Evolutionary conservation across 2,113 vertebrate species (phyloP).

Genomic region (Tapirus terrestris): DNA sequence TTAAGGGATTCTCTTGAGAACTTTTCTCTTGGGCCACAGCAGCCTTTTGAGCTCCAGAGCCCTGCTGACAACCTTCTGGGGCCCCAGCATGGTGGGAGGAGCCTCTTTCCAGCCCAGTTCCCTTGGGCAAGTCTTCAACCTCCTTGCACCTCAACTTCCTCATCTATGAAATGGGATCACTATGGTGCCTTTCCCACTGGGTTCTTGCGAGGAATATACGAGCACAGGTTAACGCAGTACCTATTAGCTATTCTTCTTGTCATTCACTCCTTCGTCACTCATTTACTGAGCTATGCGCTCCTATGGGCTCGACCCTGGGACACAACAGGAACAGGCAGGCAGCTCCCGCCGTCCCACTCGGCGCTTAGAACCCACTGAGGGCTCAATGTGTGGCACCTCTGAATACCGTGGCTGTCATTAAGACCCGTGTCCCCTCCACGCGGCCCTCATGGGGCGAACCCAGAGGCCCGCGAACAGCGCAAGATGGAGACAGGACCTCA

Average conservation of each 20-base stretch:
- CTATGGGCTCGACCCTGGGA: not conserved
- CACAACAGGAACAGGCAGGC: not conserved
- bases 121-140: not conserved
- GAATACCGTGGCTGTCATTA: accelerated
- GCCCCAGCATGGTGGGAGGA: not conserved
- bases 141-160: not conserved
- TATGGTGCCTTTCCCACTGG: not conserved
- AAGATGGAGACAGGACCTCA: accelerated
- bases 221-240: too few relatives aligned
- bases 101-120: not conserved
- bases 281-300: not conserved
- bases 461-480: accelerated
- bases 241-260: accelerated
- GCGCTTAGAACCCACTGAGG: not conserved
- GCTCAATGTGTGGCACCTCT: not conserved
- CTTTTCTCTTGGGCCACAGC: not conserved
- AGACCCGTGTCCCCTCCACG: not conserved
- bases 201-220: not conserved
- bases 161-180: not conserved
- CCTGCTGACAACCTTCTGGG: not conserved
- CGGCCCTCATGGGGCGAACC: not conserved
- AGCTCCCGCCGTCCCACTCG: accelerated
- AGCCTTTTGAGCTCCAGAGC: not conserved
- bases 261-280: not conserved
- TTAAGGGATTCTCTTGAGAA: not conserved